A percentile compares a stretch with the other conserved stretches of the same genome.
Evolutionary conservation across 1,140 invertebrate species (phyloP).

Genomic region (Psix sp.): DNA sequence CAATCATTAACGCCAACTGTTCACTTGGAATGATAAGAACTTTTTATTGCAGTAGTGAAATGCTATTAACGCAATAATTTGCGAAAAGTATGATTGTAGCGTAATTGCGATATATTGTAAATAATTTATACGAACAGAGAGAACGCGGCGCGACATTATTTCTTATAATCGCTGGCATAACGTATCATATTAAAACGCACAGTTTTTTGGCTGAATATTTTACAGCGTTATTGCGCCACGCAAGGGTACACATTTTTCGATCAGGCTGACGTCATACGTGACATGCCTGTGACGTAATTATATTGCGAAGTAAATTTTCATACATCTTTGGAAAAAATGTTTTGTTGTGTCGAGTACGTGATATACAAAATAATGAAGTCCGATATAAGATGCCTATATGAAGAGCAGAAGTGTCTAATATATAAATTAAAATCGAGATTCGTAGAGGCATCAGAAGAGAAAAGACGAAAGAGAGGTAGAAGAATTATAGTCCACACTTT

Average conservation of each 20-base stretch:
- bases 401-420: constrained; percentile 9
- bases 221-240: not conserved
- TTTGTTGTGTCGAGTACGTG: too few species aligned
- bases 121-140: constrained; percentile 33
- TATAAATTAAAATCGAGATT: not conserved
- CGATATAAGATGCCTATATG: too few species aligned
- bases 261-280: not conserved
- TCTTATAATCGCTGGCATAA: constrained; percentile 12
- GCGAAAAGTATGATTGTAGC: constrained; percentile 48
- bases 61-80: constrained; percentile 58
- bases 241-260: constrained; percentile 12
- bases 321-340: too few species aligned
- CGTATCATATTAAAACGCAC: not conserved
- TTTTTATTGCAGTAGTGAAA: constrained; percentile 53
- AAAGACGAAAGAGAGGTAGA: constrained; percentile 6
- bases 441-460: constrained; percentile 13
- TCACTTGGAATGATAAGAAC: constrained; percentile 52
- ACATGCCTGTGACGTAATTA: too few species aligned
- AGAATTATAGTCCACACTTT: constrained; percentile 20
- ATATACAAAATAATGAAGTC: too few species aligned
- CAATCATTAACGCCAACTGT: constrained; percentile 60
- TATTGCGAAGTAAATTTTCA: too few species aligned
- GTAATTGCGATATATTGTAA: constrained; percentile 43
- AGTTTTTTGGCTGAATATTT: constrained; percentile 5
- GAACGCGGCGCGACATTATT: constrained; percentile 23